phyloP scores from a whole-genome alignment of 2,797 vertebrate genomes.

The Parauchenoglanis ngamensis region DNA sequence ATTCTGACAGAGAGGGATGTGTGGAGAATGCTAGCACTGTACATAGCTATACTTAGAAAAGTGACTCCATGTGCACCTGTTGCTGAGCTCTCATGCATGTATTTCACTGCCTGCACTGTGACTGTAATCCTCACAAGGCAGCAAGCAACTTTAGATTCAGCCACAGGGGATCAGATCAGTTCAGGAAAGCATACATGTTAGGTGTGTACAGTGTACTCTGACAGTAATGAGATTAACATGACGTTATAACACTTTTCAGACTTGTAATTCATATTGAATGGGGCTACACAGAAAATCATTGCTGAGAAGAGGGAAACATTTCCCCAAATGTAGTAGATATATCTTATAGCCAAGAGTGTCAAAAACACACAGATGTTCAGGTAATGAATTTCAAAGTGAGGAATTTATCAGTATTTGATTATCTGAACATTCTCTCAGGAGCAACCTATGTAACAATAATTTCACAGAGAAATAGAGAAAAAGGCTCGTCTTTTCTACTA shows the following conservation, averaged over 20 bases:
- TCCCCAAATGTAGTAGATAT: no score
- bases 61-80: constrained; percentile 72
- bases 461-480: background rate
- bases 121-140: constrained; percentile 31
- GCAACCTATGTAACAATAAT: background rate
- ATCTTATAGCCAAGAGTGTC: background rate
- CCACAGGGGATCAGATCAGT: constrained; percentile 41
- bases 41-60: constrained; percentile 68
- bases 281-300: background rate
- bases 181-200: constrained; percentile 10
- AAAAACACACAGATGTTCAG: background rate
- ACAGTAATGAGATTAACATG: background rate
- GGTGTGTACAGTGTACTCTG: background rate
- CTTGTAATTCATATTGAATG: background rate
- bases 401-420: background rate
- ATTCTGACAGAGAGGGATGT: constrained; percentile 44
- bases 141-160: constrained; percentile 27
- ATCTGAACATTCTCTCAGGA: background rate
- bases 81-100: constrained; percentile 49
- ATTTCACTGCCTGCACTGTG: constrained; percentile 28
- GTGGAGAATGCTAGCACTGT: constrained; percentile 61
- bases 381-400: background rate
- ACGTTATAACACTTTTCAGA: background rate
- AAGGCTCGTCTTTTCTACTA: no score
- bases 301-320: background rate